Evolutionary conservation across 1,140 invertebrate species (phyloP), one percentile per base, ranked within the genome.

Genomic region (Lordiphosa mommai): DNA sequence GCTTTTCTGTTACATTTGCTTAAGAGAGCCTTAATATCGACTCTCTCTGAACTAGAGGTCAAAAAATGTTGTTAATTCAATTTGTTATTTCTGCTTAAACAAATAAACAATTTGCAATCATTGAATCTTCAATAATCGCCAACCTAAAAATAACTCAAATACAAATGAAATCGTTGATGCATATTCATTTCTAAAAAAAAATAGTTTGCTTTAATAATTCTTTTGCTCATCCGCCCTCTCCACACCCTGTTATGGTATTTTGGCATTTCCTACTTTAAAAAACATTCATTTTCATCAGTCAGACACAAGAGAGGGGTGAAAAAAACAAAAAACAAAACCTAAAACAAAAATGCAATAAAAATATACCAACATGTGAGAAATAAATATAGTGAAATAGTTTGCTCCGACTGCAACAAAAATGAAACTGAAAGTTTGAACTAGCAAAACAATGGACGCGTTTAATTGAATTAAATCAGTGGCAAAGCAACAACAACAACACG

Each of bases 261-360:
- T 84, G 51, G 59, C 77, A 80, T 80, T 87, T 87, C 84, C 84
- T 87, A 87, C 84, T 87, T 79, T 87, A 87, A 87, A 87, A 85
- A 56, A 72, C 84, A 87, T 87, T 87, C 57, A 85, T 87, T 68
- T 76, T 87, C 84, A 87, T 87, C 71, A 87, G 46, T 51, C 52
- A 41, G 76, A 74, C 76, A n/a, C n/a, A 73, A 72, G 9, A 51
- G 41, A 57, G 23, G 4, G 20, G n/a, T n/a, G 29, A 10, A 36
- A 44, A 23, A 57, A 30, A 37, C 20, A 17, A 23, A 53, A 50
- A 47, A n/a, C 3, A 34, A 60, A 46, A 46, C 27, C 36, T 55
- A 53, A 41, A 53, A 49, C 37, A 17, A 40, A 50, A 10, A 60
- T 58, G 61, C 56, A 61, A 73, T 61, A 79, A 59, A 59, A 67